phyloP scores from a whole-genome alignment of 2,797 vertebrate genomes.

The Coregonus suidteri region DNA sequence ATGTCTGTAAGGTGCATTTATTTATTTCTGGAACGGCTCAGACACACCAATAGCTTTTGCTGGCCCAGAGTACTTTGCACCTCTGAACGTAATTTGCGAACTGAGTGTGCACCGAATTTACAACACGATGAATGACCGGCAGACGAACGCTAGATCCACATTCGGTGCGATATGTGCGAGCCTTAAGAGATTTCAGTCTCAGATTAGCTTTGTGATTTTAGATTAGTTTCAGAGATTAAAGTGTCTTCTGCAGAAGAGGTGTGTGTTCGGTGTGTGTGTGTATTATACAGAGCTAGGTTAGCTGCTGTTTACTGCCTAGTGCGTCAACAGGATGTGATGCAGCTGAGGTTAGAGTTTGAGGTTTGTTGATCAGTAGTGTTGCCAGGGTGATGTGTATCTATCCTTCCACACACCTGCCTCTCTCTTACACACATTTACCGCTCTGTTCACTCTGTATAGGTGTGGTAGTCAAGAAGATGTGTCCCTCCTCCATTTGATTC shows the following conservation, averaged over 20 bases:
- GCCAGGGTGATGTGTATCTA: neutral
- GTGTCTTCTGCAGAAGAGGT: neutral
- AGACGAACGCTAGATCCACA: no score
- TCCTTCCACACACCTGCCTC: neutral
- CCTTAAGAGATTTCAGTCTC: neutral
- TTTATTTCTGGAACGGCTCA: no score
- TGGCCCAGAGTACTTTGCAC: no score
- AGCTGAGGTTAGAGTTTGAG: constrained; percentile 32
- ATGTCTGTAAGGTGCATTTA: no score
- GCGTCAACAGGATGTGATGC: constrained; percentile 64
- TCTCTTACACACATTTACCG: neutral
- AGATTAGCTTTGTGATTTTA: neutral
- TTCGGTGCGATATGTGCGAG: no score
- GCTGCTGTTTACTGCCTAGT: constrained; percentile 32
- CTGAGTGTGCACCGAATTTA: no score
- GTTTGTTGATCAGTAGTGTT: constrained; percentile 13
- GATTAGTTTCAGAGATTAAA: neutral
- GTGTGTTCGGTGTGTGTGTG: neutral
- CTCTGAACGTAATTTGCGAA: no score
- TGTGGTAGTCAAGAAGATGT: constrained; percentile 15
- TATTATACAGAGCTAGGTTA: neutral
- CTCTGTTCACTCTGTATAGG: constrained; percentile 25
- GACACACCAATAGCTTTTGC: no score
- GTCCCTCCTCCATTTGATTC: neutral
- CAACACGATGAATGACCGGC: no score